phyloP scores from a whole-genome alignment of 2,797 vertebrate genomes.

The Hyperoplus lanceolatus region DNA sequence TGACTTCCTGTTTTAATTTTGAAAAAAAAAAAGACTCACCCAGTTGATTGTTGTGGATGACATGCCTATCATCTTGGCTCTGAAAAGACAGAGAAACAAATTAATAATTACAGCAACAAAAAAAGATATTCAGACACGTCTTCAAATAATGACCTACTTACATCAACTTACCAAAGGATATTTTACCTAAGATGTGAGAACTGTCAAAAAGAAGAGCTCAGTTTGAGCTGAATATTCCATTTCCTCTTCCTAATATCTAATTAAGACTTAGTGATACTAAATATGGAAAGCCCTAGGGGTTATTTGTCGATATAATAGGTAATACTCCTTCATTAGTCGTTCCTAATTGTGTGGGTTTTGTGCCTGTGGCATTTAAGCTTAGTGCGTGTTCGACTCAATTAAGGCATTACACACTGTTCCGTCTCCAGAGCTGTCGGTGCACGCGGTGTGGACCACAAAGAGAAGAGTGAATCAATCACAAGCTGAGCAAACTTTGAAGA shows the following conservation, averaged over 20 bases:
- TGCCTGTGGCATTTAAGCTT: conserved; percentile 70
- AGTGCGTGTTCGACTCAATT: conserved; percentile 71
- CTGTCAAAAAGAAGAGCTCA: conserved; percentile 27
- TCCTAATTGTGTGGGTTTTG: conserved; percentile 78
- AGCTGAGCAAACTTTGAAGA: conserved; percentile 69
- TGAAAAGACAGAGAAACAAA: conserved; percentile 72
- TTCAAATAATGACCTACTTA: conserved; percentile 57
- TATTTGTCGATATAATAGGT: conserved; percentile 79
- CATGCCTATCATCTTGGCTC: conserved; percentile 75
- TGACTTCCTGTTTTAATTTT: neutral
- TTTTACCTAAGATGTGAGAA: conserved; percentile 26
- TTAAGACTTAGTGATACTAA: conserved; percentile 74
- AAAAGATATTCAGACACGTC: conserved; percentile 15
- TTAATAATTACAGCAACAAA: conserved; percentile 54
- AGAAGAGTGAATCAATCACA: conserved; percentile 78
- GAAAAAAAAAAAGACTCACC: conserved; percentile 73
- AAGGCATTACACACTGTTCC: conserved; percentile 63
- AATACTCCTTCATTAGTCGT: conserved; percentile 75
- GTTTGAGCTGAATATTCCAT: conserved; percentile 48
- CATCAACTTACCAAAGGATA: conserved; percentile 7
- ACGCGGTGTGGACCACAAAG: conserved; percentile 62
- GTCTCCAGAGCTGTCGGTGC: conserved; percentile 70
- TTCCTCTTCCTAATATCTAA: conserved; percentile 64
- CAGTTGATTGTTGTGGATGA: conserved; percentile 76
- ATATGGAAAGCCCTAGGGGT: conserved; percentile 65